Base-by-base conservation (phyloP, 2,888 invertebrate genomes). In the Monopis laevigella region DNA sequence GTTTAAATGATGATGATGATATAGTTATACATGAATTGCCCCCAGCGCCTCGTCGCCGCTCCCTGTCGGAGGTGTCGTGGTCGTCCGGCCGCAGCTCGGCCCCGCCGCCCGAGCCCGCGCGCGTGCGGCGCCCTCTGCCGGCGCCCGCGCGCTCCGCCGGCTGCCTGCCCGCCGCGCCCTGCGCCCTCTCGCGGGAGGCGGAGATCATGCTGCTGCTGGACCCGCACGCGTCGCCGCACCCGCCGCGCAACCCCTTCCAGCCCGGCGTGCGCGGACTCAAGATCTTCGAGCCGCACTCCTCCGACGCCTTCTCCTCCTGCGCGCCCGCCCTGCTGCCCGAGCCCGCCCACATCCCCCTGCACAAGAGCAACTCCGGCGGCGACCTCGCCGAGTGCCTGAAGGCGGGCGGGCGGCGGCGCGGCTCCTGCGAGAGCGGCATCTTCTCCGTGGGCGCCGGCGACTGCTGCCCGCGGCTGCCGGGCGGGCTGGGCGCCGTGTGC, bases 351-450 rank as follows among this genome's bases (percentile, higher is more conserved):
- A n/a, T 8, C 24, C 30, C 30, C 29, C 12, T n/a, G 7, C 4
- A 11, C 28, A 28, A 14, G 7, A n/a, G 28, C 28, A 28, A 14
- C 17, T 5, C 17, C 32, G 32, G 16, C 14, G 3, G 4, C 29
- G 3, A 12, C 29, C 4, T 29, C 29, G 2, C 29, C 8, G 8
- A 5, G 24, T 8, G 24, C 8, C 24, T 21, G 8, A 21, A 21
- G 24, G 19, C 58, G 58, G 42, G 55, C 54, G 68, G 88, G n/a
- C 82, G 87, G 21, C 75, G 93, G 12, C 84, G 93, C 34, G 93
- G 91, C 43, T 93, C 93, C 13, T 93, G 93, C 63, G 94, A 94
- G 65, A 91, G 91, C 51, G 94, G 94, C 13, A 93, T 94, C 62
- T 94, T 92, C 82, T 92, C 92, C 42, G 92, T 91, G 53, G 89